A percentile compares a stretch with the other conserved stretches of the same genome.
Conservation (phyloP, 2,888 invertebrate species). For the Agrenia bidenticulata region DNA sequence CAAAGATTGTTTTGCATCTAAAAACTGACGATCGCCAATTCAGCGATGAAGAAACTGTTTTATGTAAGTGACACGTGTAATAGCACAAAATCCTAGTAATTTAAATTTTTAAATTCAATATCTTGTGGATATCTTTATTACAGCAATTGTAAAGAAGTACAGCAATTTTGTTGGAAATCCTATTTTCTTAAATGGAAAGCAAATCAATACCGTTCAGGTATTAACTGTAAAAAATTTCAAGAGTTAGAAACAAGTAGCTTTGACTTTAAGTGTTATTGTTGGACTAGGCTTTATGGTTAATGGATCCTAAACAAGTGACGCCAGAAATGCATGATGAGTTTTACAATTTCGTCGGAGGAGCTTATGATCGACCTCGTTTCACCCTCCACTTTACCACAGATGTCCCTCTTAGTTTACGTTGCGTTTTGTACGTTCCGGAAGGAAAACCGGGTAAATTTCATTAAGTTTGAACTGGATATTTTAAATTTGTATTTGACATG, state of each 20-base stretch:
- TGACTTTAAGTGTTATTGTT: conserved; percentile 46
- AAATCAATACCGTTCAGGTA: conserved; percentile 82
- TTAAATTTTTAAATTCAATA: not conserved
- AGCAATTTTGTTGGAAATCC: conserved; percentile 96
- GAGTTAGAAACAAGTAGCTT: conserved; percentile 7
- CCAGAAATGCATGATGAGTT: conserved; percentile 85
- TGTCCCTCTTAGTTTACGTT: conserved; percentile 85
- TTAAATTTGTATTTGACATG: not conserved
- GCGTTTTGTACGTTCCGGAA: conserved; percentile 90
- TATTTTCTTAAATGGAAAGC: conserved; percentile 84
- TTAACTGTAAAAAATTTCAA: conserved; percentile 15
- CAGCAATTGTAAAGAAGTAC: conserved; percentile 88
- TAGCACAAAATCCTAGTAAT: not conserved
- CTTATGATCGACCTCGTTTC: conserved; percentile 85
- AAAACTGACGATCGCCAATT: conserved; percentile 86
- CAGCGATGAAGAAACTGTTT: conserved; percentile 78
- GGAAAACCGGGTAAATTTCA: conserved; percentile 74
- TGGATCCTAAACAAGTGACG: conserved; percentile 80
- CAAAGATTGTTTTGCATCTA: conserved; percentile 87
- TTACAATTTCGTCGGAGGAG: conserved; percentile 81
- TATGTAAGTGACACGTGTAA: no score
- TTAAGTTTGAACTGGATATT: conserved; percentile 5
- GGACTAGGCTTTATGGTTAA: conserved; percentile 81
- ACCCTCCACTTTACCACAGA: conserved; percentile 90
- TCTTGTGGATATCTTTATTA: conserved; percentile 54